phyloP scores from a whole-genome alignment of 23 tunicate species.

The Trididemnum nubilum region DNA sequence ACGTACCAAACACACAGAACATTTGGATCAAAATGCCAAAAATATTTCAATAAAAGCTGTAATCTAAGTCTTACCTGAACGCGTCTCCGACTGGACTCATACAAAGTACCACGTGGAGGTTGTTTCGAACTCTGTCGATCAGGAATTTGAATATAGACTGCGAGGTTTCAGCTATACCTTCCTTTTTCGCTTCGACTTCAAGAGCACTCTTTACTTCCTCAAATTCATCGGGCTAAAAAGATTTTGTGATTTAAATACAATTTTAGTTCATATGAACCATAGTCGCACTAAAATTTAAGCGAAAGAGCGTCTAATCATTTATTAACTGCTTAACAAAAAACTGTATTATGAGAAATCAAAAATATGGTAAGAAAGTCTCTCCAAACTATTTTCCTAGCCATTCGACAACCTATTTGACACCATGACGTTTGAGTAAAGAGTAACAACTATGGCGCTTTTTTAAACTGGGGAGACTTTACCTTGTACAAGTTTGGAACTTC shows the following conservation, averaged over 20 bases:
- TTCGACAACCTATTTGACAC: too few relatives aligned
- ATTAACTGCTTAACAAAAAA: too few relatives aligned
- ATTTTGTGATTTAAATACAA: too few relatives aligned
- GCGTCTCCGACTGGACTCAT: slow-evolving; percentile 96
- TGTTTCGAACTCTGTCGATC: slow-evolving; percentile 85
- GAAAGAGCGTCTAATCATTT: neutral
- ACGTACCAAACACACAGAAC: too few relatives aligned
- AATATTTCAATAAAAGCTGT: too few relatives aligned
- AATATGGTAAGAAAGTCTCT: too few relatives aligned
- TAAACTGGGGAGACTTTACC: too few relatives aligned
- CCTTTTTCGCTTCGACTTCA: slow-evolving; percentile 75
- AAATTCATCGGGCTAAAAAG: slow-evolving; percentile 84
- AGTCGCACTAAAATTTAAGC: neutral
- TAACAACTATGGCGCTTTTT: too few relatives aligned
- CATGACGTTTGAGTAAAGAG: too few relatives aligned
- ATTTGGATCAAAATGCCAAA: too few relatives aligned
- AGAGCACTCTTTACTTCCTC: slow-evolving; percentile 74
- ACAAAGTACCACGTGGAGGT: slow-evolving; percentile 81
- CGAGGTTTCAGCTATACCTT: slow-evolving; percentile 66
- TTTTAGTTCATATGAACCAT: neutral
- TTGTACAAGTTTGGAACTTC: slow-evolving; percentile 94
- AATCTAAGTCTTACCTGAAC: slow-evolving; percentile 95
- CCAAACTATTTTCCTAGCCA: too few relatives aligned
- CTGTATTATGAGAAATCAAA: too few relatives aligned
- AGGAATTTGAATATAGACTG: slow-evolving; percentile 88